These are phyloP conservation scores for Drosophila mulleri DNA, from an alignment of 2,888 invertebrate species.

Conservation along the genomic window DNA sequence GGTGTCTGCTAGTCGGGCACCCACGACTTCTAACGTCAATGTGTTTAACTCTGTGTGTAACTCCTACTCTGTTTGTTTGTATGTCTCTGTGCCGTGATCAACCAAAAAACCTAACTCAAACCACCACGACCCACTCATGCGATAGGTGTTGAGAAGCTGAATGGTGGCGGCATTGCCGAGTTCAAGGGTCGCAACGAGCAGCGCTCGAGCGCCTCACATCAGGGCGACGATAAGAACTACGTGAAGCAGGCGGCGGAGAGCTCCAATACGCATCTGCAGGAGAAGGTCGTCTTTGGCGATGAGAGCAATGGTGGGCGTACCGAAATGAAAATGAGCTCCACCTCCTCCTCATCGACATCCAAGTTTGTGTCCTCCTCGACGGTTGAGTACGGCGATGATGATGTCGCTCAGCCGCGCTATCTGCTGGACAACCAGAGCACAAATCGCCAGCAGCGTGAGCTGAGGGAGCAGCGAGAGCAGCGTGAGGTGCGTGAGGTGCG, in stretches of 20 bases:
- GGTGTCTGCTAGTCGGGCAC: constrained; percentile 17
- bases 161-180: constrained; percentile 88
- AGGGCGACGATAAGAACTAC: constrained; percentile 87
- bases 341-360: constrained; percentile 82
- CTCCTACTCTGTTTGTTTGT: constrained; percentile 55
- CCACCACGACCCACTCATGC: constrained; percentile 28
- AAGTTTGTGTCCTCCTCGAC: constrained; percentile 81
- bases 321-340: constrained; percentile 83
- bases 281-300: constrained; percentile 86
- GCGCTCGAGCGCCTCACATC: constrained; percentile 86
- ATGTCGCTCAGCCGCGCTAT: constrained; percentile 64
- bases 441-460: constrained; percentile 30
- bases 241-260: constrained; percentile 85
- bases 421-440: constrained; percentile 57
- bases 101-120: constrained; percentile 18
- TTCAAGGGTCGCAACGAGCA: constrained; percentile 89
- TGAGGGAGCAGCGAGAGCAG: constrained; percentile 24
- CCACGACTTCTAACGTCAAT: constrained; percentile 18
- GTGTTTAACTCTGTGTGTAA: constrained; percentile 38
- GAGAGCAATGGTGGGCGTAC: constrained; percentile 85
- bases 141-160: constrained; percentile 88
- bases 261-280: constrained; percentile 86
- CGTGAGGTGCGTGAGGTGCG: constrained; percentile 80
- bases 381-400: constrained; percentile 69
- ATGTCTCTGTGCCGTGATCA: constrained; percentile 52